Percentiles rank a stretch among this genome's conserved stretches.
Conservation (phyloP, 1,140 invertebrate species). For the Phortica variegata region DNA sequence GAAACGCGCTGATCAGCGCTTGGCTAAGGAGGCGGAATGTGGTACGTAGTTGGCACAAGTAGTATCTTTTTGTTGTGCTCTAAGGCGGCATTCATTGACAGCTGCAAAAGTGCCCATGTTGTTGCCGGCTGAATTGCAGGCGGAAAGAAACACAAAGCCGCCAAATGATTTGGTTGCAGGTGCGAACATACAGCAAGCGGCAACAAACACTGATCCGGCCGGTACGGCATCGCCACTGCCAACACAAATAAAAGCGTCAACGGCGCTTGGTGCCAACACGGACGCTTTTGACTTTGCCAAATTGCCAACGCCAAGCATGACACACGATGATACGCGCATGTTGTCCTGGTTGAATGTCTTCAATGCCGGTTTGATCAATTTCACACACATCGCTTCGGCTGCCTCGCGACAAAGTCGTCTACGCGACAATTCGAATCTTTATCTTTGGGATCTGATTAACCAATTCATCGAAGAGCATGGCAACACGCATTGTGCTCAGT, state of each 20-base stretch:
- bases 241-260: too few species aligned
- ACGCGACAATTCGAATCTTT: slow-evolving; percentile 21
- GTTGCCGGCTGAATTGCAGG: slow-evolving; percentile 1
- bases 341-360: slow-evolving; percentile 40
- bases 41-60: too few species aligned
- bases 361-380: slow-evolving; percentile 39
- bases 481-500: slow-evolving; percentile 23
- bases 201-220: background rate
- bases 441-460: slow-evolving; percentile 39
- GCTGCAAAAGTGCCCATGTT: too few species aligned
- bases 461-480: slow-evolving; percentile 32
- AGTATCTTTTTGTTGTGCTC: too few species aligned
- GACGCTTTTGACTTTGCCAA: too few species aligned
- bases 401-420: slow-evolving; percentile 23
- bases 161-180: background rate
- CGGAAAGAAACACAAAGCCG: slow-evolving; percentile 12
- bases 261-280: too few species aligned
- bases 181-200: background rate
- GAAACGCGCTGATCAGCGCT: slow-evolving; percentile 35
- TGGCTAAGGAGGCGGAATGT: slow-evolving; percentile 24
- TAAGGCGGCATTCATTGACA: too few species aligned
- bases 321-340: too few species aligned
- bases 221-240: background rate
- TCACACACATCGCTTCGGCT: slow-evolving; percentile 34
- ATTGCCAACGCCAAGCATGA: too few species aligned